phyloP scores from a whole-genome alignment of 2,113 vertebrate genomes.

The Microcebus tavaratra region DNA sequence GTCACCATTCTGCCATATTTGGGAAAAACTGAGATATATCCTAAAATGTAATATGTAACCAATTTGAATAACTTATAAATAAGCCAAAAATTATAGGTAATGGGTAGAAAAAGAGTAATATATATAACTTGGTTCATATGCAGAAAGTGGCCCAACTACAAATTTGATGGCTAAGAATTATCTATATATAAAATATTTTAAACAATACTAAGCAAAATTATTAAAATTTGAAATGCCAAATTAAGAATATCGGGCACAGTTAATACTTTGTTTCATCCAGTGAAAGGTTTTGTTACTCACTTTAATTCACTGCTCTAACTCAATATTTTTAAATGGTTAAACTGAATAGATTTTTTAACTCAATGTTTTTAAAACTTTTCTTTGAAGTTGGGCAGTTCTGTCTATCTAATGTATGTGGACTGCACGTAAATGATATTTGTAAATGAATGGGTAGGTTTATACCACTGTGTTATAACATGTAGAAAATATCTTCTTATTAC shows the following conservation, averaged over 20 bases:
- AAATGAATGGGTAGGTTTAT: neutral
- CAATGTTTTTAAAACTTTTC: neutral
- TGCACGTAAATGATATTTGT: neutral
- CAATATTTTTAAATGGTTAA: conserved; percentile 23
- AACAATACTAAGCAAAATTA: conserved; percentile 24
- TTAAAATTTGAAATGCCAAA: conserved; percentile 31
- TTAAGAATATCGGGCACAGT: conserved; percentile 45
- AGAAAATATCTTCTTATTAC: neutral
- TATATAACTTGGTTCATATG: neutral
- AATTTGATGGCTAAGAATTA: conserved; percentile 9
- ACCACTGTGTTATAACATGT: neutral
- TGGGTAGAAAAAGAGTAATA: conserved; percentile 39
- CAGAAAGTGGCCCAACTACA: conserved; percentile 33
- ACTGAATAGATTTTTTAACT: conserved; percentile 8
- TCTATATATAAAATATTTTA: neutral
- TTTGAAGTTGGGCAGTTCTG: neutral
- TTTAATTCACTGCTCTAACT: conserved; percentile 20
- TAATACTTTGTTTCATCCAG: conserved; percentile 33
- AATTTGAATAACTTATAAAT: conserved; percentile 20
- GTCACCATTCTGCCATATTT: conserved; percentile 13
- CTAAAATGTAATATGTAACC: conserved; percentile 50
- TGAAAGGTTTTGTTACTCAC: neutral
- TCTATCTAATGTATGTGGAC: neutral
- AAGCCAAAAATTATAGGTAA: conserved; percentile 36
- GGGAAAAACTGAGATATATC: neutral